Evolutionary conservation across 2,888 invertebrate genomes (phyloP).

Genomic region (Epicampocera succincta): DNA sequence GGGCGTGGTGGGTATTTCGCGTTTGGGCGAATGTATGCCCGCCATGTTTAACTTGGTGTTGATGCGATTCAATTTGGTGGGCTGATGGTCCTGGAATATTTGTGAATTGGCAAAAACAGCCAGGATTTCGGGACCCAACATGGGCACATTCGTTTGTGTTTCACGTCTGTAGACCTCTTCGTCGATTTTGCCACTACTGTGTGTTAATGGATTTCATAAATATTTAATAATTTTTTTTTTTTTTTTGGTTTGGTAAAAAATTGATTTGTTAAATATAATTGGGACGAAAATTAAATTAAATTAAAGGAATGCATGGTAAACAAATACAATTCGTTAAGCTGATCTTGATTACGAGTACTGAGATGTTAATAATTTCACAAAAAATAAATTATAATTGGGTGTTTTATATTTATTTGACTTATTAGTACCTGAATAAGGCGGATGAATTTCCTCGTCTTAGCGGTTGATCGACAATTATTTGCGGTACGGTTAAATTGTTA

Average conservation of each 20-base stretch:
- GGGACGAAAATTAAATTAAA: neutral
- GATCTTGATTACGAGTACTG: too few relatives aligned
- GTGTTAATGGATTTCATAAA: slow-evolving; percentile 54
- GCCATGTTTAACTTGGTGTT: slow-evolving; percentile 78
- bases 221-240: slow-evolving; percentile 14
- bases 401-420: slow-evolving; percentile 66
- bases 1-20: slow-evolving; percentile 78
- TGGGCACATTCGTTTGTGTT: slow-evolving; percentile 81
- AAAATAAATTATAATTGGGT: neutral
- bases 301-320: slow-evolving; percentile 1
- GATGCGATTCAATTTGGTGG: slow-evolving; percentile 79
- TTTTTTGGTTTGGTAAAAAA: too few relatives aligned
- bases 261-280: slow-evolving; percentile 68
- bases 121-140: slow-evolving; percentile 81
- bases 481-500: slow-evolving; percentile 77
- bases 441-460: slow-evolving; percentile 75
- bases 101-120: slow-evolving; percentile 82
- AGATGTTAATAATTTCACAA: slow-evolving; percentile 7
- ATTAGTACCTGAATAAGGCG: slow-evolving; percentile 77
- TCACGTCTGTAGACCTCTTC: slow-evolving; percentile 82
- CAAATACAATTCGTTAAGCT: slow-evolving; percentile 6
- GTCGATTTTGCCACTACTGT: slow-evolving; percentile 79
- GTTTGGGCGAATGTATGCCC: slow-evolving; percentile 78
- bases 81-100: slow-evolving; percentile 82
- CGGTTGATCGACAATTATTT: slow-evolving; percentile 80